phyloP scores from a whole-genome alignment of 2,888 invertebrate genomes.

The Teleogryllus oceanicus region DNA sequence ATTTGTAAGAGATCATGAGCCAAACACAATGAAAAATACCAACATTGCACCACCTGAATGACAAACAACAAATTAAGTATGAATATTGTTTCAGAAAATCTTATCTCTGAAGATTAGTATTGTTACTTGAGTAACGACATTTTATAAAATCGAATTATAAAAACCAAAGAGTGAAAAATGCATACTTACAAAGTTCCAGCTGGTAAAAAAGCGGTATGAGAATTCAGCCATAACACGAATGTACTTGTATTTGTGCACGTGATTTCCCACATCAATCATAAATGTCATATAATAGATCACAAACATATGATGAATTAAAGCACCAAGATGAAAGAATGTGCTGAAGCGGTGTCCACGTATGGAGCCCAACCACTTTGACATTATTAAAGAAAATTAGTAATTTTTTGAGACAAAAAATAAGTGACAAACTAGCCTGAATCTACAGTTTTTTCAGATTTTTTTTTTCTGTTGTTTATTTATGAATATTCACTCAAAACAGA shows the following conservation, averaged over 20 bases:
- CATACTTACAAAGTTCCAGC: not conserved
- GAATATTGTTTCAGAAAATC: no score
- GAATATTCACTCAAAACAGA: no score
- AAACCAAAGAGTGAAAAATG: no score
- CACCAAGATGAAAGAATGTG: not conserved
- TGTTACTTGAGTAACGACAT: no score
- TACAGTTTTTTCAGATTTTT: no score
- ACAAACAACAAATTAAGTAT: no score
- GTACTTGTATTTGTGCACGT: not conserved
- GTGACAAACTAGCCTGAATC: no score
- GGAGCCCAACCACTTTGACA: not conserved
- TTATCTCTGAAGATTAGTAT: no score
- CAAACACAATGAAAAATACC: not conserved
- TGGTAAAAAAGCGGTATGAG: not conserved
- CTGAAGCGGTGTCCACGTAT: slow-evolving; percentile 2
- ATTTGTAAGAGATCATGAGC: not conserved
- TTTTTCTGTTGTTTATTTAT: no score
- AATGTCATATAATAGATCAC: not conserved
- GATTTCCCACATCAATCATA: not conserved
- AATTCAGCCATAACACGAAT: not conserved
- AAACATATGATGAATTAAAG: not conserved
- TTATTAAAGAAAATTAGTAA: not conserved
- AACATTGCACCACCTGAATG: not conserved
- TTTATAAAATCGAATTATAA: no score
- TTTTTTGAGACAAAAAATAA: not conserved